phyloP scores from a whole-genome alignment of 2,888 invertebrate genomes.

The Epirrhoe tristata region DNA sequence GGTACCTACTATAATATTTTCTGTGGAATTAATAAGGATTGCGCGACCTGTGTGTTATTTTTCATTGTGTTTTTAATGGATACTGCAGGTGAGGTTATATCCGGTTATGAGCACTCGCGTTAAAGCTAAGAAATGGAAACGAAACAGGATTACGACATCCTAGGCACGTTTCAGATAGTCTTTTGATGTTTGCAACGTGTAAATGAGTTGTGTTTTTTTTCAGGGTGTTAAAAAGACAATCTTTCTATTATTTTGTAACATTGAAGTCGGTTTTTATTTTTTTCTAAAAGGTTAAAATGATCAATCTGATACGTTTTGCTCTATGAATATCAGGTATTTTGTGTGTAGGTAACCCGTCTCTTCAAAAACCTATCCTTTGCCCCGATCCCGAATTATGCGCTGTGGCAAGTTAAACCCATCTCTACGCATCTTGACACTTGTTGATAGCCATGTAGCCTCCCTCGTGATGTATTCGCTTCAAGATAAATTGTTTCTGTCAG shows the following conservation, averaged over 20 bases:
- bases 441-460: slow-evolving; percentile 65
- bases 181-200: no score
- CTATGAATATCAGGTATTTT: background rate
- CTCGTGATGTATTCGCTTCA: slow-evolving; percentile 58
- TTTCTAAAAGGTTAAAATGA: no score
- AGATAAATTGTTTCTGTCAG: slow-evolving; percentile 63
- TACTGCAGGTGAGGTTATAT: background rate
- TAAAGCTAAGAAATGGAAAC: background rate
- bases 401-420: slow-evolving; percentile 44
- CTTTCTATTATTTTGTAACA: no score
- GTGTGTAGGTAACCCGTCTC: background rate
- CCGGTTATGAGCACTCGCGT: background rate
- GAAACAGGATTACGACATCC: background rate
- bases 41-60: background rate
- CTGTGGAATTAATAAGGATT: no score
- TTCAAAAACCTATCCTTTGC: background rate
- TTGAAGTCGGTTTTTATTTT: no score
- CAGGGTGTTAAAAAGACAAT: no score
- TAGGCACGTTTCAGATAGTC: no score
- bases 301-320: no score
- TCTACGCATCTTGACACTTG: slow-evolving; percentile 70
- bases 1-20: no score
- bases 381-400: slow-evolving; percentile 23
- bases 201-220: no score
- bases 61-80: background rate